phyloP scores from a whole-genome alignment of 2,888 invertebrate genomes.

The Seladonia tumulorum region DNA sequence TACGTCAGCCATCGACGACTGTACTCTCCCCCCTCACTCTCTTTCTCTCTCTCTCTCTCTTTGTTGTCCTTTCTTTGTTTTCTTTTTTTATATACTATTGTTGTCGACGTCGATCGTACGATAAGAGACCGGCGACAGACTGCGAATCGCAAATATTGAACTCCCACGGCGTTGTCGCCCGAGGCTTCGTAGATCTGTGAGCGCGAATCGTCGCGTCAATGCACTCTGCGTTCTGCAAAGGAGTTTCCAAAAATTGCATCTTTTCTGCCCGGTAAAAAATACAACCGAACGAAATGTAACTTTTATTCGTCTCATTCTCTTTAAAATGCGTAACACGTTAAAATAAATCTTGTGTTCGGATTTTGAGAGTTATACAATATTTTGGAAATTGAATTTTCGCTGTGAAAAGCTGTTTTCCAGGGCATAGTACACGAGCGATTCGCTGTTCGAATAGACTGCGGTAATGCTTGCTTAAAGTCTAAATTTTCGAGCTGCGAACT shows the following conservation, averaged over 20 bases:
- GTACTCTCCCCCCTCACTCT: slow-evolving; percentile 21
- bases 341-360: too few species aligned
- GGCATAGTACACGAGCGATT: neutral
- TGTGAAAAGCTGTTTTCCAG: neutral
- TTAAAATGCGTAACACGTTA: neutral
- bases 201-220: slow-evolving; percentile 11
- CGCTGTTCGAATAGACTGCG: slow-evolving; percentile 40
- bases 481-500: too few species aligned
- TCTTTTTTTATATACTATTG: slow-evolving; percentile 10
- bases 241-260: neutral
- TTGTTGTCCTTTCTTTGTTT: neutral
- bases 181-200: slow-evolving; percentile 47
- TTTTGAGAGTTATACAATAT: neutral
- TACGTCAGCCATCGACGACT: slow-evolving; percentile 18
- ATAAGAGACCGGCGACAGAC: slow-evolving; percentile 15
- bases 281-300: neutral
- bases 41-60: neutral
- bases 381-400: neutral
- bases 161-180: slow-evolving; percentile 14
- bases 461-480: neutral
- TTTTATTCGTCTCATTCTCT: neutral
- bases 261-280: neutral
- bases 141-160: slow-evolving; percentile 11
- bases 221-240: neutral
- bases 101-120: neutral